A percentile compares a stretch with the other conserved stretches of the same genome.
Evolutionary conservation across 2,113 vertebrate genomes (phyloP).

Genomic region (Crotalus tigris): DNA sequence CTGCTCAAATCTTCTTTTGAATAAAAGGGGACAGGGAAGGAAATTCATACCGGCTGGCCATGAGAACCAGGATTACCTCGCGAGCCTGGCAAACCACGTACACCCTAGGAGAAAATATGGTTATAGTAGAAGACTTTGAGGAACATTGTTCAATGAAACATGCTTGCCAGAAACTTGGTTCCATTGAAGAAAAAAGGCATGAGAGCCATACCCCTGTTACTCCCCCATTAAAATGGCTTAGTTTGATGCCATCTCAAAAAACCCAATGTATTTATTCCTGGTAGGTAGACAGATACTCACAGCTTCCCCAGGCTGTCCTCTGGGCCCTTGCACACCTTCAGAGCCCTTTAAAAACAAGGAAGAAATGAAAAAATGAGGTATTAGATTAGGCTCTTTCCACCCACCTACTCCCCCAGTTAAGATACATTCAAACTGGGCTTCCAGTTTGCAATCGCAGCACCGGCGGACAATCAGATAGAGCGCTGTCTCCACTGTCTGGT

Average conservation of each 20-base stretch:
- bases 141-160: not conserved
- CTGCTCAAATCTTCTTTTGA: not conserved
- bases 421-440: not conserved
- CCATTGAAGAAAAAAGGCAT: not conserved
- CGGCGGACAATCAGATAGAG: too few species aligned
- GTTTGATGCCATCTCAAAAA: not conserved
- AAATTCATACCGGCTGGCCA: conserved; percentile 73
- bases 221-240: not conserved
- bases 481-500: too few species aligned
- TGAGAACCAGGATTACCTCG: conserved; percentile 76
- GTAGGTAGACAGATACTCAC: conserved; percentile 74
- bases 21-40: not conserved
- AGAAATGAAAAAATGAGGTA: not conserved
- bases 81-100: conserved; percentile 80
- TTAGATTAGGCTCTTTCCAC: too few species aligned
- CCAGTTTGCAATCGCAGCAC: too few species aligned
- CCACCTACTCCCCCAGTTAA: not conserved
- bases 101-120: conserved; percentile 68
- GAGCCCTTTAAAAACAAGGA: conserved; percentile 72
- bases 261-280: not conserved
- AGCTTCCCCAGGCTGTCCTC: conserved; percentile 86
- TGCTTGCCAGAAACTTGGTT: not conserved
- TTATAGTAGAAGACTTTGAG: conserved; percentile 34
- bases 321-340: conserved; percentile 79
- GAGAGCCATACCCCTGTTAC: not conserved